phyloP scores from a whole-genome alignment of 2,888 invertebrate species.

The Dimorphilus gyrociliatus region DNA sequence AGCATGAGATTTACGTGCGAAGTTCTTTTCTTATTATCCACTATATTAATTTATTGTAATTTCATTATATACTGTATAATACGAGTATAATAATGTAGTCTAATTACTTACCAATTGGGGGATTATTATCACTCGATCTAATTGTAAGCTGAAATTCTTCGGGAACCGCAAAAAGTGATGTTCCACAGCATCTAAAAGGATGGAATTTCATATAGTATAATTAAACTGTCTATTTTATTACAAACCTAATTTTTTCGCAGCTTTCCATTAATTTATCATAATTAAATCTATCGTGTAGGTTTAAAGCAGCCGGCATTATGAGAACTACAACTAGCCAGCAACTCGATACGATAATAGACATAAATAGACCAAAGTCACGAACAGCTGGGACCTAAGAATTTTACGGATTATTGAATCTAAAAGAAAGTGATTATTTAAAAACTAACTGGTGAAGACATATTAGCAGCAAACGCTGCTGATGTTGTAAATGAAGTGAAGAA shows the following conservation, averaged over 20 bases:
- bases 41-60: too few relatives aligned
- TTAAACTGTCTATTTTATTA: constrained; percentile 2
- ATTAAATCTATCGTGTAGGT: constrained; percentile 15
- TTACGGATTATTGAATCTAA: too few relatives aligned
- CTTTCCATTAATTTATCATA: too few relatives aligned
- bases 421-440: background rate
- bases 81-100: constrained; percentile 14
- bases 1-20: too few relatives aligned
- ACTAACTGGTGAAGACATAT: constrained; percentile 26
- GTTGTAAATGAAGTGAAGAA: constrained; percentile 33
- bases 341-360: constrained; percentile 24
- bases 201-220: too few relatives aligned
- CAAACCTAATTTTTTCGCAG: constrained; percentile 13
- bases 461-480: constrained; percentile 30
- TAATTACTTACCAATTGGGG: too few relatives aligned
- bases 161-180: too few relatives aligned
- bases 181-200: too few relatives aligned
- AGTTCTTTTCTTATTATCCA: too few relatives aligned
- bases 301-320: constrained; percentile 23
- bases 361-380: constrained; percentile 31
- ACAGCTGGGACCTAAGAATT: constrained; percentile 34
- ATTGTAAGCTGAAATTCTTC: too few relatives aligned
- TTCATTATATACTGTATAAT: too few relatives aligned
- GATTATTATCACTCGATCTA: too few relatives aligned
- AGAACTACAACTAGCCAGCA: constrained; percentile 27